These are phyloP conservation scores for Notothenia coriiceps DNA, from an alignment of 2,113 vertebrate species.

Conservation along the genomic window DNA sequence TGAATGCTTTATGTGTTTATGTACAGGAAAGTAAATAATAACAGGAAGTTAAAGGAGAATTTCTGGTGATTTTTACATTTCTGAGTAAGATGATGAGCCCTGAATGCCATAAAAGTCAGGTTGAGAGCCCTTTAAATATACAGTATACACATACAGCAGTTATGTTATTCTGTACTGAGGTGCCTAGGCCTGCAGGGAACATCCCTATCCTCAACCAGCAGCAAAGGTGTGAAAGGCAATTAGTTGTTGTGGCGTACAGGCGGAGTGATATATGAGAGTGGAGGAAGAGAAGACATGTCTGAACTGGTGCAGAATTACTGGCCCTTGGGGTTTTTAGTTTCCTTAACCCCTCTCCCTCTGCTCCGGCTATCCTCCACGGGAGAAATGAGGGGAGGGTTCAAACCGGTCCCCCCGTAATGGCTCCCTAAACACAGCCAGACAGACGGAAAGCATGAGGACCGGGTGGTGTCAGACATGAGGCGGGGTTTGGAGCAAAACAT, in stretches of 20 bases:
- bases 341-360: slow-evolving; percentile 56
- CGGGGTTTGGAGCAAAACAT: slow-evolving; percentile 39
- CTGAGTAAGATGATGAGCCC: not conserved
- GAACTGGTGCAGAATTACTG: slow-evolving; percentile 67
- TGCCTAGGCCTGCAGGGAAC: slow-evolving; percentile 51
- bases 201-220: slow-evolving; percentile 65
- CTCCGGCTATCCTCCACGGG: slow-evolving; percentile 51
- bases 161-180: slow-evolving; percentile 25
- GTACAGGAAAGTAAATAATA: slow-evolving; percentile 1
- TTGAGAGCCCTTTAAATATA: slow-evolving; percentile 1
- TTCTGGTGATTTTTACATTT: not conserved
- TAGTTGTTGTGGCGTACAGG: slow-evolving; percentile 66
- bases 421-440: slow-evolving; percentile 57
- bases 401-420: slow-evolving; percentile 32
- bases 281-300: slow-evolving; percentile 73
- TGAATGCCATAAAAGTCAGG: not conserved
- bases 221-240: slow-evolving; percentile 84
- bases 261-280: slow-evolving; percentile 56
- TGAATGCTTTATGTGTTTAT: slow-evolving; percentile 23
- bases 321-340: slow-evolving; percentile 69
- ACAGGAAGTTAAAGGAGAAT: not conserved
- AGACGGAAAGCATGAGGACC: slow-evolving; percentile 33
- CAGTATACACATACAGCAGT: not conserved
- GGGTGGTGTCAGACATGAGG: slow-evolving; percentile 57
- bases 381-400: not conserved